Conservation (phyloP, 2,888 invertebrate genomes). For the Oeneis ivallda region DNA sequence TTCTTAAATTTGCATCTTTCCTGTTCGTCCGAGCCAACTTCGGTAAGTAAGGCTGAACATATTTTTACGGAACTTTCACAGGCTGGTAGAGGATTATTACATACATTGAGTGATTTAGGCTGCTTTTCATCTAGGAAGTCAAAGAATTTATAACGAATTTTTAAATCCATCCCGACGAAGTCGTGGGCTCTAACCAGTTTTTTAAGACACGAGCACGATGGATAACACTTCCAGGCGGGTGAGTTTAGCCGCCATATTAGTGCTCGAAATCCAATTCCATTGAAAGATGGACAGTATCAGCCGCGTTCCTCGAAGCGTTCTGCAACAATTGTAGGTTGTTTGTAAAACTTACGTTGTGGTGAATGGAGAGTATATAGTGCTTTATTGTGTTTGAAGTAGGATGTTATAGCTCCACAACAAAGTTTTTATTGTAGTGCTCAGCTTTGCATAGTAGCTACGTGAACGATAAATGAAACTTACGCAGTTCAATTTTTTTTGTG, state of each 20-base stretch:
- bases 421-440: constrained; percentile 1
- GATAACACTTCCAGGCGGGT: not conserved
- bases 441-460: not conserved
- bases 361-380: constrained; percentile 39
- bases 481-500: too few relatives aligned
- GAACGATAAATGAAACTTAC: not conserved
- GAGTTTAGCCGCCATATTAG: not conserved
- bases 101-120: too few relatives aligned
- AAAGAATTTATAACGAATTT: too few relatives aligned
- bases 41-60: too few relatives aligned
- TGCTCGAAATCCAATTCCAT: constrained; percentile 46
- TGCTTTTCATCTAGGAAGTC: too few relatives aligned
- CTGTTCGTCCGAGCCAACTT: too few relatives aligned
- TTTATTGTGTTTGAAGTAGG: constrained; percentile 36
- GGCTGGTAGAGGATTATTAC: too few relatives aligned
- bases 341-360: constrained; percentile 33
- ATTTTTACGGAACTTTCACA: too few relatives aligned
- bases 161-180: too few relatives aligned
- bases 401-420: constrained; percentile 14
- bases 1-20: too few relatives aligned
- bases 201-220: too few relatives aligned
- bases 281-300: constrained; percentile 53
- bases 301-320: constrained; percentile 42
- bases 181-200: too few relatives aligned
- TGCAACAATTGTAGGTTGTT: constrained; percentile 61